phyloP scores from a whole-genome alignment of 2,888 invertebrate genomes.

The Drosophila tanythrix region DNA sequence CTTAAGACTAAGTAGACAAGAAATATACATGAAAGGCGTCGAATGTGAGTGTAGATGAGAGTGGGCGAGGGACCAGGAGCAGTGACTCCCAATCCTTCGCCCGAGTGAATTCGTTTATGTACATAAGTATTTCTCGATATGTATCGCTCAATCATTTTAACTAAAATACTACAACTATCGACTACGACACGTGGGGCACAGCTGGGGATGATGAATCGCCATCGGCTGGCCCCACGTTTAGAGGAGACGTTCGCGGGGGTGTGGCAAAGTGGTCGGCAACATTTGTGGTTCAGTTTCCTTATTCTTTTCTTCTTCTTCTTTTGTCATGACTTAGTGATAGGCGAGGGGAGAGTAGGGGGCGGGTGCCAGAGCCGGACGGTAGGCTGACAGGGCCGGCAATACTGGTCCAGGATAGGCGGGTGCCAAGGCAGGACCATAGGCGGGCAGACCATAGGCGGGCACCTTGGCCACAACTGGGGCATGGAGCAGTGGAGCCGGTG shows the following conservation, averaged over 20 bases:
- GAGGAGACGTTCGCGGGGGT: conserved; percentile 53
- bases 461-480: conserved; percentile 71
- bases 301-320: not conserved
- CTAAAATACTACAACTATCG: conserved; percentile 73
- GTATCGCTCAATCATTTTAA: conserved; percentile 66
- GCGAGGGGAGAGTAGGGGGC: conserved; percentile 54
- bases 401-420: conserved; percentile 35
- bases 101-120: conserved; percentile 53
- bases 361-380: not conserved
- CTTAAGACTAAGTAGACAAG: conserved; percentile 83
- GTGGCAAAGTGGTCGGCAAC: conserved; percentile 66
- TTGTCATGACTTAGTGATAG: conserved; percentile 69
- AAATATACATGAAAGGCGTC: conserved; percentile 68
- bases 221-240: conserved; percentile 25
- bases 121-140: conserved; percentile 65
- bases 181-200: conserved; percentile 58
- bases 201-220: conserved; percentile 19
- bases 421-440: conserved; percentile 35
- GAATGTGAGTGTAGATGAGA: conserved; percentile 62
- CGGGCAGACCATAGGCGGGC: conserved; percentile 61
- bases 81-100: not conserved
- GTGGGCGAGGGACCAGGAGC: not conserved
- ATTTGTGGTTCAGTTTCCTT: conserved; percentile 9
- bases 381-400: conserved; percentile 24
- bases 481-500: conserved; percentile 75